Percentiles rank a stretch among this genome's conserved stretches.
Conservation (phyloP, 2,888 invertebrate species). For the Thymelicus sylvestris region DNA sequence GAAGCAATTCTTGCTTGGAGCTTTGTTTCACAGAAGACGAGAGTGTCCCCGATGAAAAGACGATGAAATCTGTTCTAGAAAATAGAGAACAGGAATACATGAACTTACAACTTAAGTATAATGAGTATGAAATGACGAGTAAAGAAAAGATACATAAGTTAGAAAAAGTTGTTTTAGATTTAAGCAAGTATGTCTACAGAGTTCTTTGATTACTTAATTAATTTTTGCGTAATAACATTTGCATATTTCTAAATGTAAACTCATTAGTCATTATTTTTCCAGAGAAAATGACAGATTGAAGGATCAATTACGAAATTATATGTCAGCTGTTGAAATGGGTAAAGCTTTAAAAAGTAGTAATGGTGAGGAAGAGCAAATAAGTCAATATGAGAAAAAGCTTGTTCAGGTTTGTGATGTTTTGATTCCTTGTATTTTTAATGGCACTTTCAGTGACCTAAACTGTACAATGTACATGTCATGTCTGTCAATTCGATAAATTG, state of each 20-base stretch:
- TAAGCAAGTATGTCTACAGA: constrained; percentile 82
- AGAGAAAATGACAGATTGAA: constrained; percentile 94
- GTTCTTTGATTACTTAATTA: not conserved
- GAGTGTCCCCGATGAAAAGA: constrained; percentile 67
- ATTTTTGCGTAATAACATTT: not conserved
- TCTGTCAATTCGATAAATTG: no score
- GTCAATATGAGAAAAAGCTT: constrained; percentile 93
- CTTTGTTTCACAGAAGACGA: constrained; percentile 81
- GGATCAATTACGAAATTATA: constrained; percentile 93
- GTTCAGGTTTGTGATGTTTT: constrained; percentile 86
- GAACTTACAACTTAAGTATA: constrained; percentile 82
- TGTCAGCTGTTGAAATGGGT: constrained; percentile 94
- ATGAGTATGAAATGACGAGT: constrained; percentile 70
- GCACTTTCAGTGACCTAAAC: no score
- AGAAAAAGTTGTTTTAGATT: constrained; percentile 84
- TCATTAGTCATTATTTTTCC: constrained; percentile 45
- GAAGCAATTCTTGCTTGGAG: constrained; percentile 78
- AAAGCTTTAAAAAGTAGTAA: constrained; percentile 89
- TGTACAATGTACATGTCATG: no score
- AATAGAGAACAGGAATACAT: constrained; percentile 78
- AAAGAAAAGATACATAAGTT: constrained; percentile 78
- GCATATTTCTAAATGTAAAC: not conserved
- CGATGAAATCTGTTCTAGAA: constrained; percentile 64
- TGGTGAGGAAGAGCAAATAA: constrained; percentile 87
- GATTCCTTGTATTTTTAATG: no score